Evolutionary conservation across 2,888 invertebrate genomes (phyloP).

Genomic region (Ornithoptera priamus): DNA sequence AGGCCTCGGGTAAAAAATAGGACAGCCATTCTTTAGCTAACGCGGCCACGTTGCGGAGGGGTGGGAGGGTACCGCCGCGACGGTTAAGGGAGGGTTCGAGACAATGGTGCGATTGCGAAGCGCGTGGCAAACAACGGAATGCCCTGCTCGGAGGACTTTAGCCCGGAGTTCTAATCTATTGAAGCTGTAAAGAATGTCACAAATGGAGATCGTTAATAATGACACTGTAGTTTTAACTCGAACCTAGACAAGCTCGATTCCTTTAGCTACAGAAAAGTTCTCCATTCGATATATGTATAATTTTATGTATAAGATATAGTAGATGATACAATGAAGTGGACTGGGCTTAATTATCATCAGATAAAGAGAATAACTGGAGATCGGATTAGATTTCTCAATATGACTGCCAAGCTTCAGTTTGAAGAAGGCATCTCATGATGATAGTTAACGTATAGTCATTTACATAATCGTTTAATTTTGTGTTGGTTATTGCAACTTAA

Average conservation of each 20-base stretch:
- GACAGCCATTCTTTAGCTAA: constrained; percentile 28
- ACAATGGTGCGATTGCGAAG: background rate
- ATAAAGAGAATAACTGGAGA: too few relatives aligned
- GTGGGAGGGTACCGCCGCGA: constrained; percentile 1
- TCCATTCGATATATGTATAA: background rate
- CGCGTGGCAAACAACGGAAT: background rate
- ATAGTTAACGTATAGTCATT: too few relatives aligned
- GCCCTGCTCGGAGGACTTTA: background rate
- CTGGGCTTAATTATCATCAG: too few relatives aligned
- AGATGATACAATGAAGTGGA: too few relatives aligned
- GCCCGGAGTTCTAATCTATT: background rate
- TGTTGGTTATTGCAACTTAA: too few relatives aligned
- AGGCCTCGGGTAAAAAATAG: constrained; percentile 24
- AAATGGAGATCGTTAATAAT: background rate
- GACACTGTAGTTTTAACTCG: too few relatives aligned
- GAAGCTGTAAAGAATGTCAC: background rate
- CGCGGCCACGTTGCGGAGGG: constrained; percentile 24
- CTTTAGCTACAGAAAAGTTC: background rate
- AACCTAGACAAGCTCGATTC: background rate
- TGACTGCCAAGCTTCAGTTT: too few relatives aligned
- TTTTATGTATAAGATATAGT: too few relatives aligned
- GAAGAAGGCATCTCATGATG: too few relatives aligned
- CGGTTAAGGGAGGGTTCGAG: background rate
- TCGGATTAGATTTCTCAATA: too few relatives aligned
- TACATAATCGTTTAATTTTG: too few relatives aligned